phyloP scores from a whole-genome alignment of 2,888 invertebrate species.

The Nymphalis c-album region DNA sequence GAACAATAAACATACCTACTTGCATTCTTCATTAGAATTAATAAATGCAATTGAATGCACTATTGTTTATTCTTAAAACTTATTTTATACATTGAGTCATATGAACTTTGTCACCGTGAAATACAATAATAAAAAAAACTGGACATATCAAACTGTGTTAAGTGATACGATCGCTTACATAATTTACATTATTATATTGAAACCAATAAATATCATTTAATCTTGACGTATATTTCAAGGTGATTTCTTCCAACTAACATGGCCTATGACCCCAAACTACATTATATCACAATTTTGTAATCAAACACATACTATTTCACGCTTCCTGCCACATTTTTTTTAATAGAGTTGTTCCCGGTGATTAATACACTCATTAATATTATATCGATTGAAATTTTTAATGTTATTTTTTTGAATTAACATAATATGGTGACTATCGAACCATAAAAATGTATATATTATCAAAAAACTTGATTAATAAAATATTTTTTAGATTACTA shows the following conservation, averaged over 20 bases:
- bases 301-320: slow-evolving; percentile 12
- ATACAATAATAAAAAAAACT: background rate
- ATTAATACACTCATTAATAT: slow-evolving; percentile 14
- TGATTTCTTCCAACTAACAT: slow-evolving; percentile 19
- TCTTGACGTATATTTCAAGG: slow-evolving; percentile 15
- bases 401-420: slow-evolving; percentile 3
- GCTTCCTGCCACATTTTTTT: slow-evolving; percentile 18
- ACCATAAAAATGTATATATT: background rate
- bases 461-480: background rate
- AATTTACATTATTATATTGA: slow-evolving; percentile 8
- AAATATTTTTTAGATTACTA: background rate
- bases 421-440: slow-evolving; percentile 10
- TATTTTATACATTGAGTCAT: no score
- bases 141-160: background rate
- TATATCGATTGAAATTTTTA: slow-evolving; percentile 7
- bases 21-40: no score
- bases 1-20: no score
- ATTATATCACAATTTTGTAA: slow-evolving; percentile 18
- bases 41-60: no score
- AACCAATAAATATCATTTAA: slow-evolving; percentile 10
- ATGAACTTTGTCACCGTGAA: no score
- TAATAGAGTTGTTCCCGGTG: slow-evolving; percentile 19
- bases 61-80: no score
- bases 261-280: slow-evolving; percentile 25
- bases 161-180: background rate